phyloP scores from a whole-genome alignment of 2,113 vertebrate species.

The Passer montanus region DNA sequence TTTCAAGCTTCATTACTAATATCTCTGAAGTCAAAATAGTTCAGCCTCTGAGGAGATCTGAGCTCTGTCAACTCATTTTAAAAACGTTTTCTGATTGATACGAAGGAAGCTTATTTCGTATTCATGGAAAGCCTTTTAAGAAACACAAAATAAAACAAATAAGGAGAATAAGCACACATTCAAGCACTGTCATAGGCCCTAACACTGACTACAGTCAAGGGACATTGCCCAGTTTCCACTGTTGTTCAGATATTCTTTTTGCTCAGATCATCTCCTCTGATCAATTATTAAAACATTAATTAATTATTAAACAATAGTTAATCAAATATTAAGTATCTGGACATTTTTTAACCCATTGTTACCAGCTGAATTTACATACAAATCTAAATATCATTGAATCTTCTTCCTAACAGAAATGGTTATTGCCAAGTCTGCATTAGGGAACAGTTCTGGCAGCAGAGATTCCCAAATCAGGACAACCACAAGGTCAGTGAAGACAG shows the following conservation, averaged over 20 bases:
- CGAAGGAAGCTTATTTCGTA: neutral
- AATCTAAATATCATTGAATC: neutral
- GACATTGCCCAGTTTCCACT: neutral
- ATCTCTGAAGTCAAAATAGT: neutral
- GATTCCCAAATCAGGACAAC: neutral
- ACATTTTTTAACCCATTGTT: neutral
- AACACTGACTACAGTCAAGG: neutral
- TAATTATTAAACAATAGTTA: neutral
- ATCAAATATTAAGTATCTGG: neutral
- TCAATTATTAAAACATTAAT: neutral
- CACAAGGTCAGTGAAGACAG: neutral
- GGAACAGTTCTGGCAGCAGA: neutral
- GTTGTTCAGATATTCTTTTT: neutral
- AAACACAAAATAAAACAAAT: neutral
- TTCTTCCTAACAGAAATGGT: neutral
- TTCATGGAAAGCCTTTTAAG: neutral
- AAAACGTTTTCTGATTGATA: neutral
- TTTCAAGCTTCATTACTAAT: neutral
- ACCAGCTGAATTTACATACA: neutral
- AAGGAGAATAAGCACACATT: neutral
- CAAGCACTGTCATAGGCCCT: neutral
- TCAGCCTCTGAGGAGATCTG: neutral
- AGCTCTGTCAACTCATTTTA: neutral
- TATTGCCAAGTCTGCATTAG: neutral
- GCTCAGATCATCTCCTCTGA: neutral